Conservation (phyloP, 2,797 vertebrate genomes). For the Eutrigla gurnardus region DNA sequence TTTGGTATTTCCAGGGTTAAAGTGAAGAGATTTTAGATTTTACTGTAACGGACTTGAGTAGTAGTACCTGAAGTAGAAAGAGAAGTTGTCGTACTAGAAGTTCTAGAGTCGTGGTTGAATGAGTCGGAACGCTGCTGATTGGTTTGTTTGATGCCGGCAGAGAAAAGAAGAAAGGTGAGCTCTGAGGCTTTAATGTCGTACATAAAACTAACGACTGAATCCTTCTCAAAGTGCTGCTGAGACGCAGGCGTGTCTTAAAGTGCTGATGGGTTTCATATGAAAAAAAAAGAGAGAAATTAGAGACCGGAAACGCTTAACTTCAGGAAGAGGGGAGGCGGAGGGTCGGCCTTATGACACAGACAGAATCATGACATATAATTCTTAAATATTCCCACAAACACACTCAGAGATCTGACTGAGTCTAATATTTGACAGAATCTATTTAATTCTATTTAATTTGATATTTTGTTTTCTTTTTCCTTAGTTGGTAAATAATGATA, state of each 20-base stretch:
- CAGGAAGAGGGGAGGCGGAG: neutral
- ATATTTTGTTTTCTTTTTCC: too few relatives aligned
- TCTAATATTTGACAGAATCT: neutral
- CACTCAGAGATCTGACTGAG: slow-evolving; percentile 3
- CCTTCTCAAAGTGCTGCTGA: neutral
- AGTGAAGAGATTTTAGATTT: neutral
- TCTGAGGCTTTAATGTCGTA: neutral
- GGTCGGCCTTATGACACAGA: too few relatives aligned
- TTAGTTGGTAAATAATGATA: neutral
- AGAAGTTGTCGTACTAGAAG: neutral
- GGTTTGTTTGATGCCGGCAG: too few relatives aligned
- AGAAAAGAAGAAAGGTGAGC: too few relatives aligned
- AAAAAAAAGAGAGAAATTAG: neutral
- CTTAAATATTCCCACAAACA: neutral
- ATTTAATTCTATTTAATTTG: too few relatives aligned
- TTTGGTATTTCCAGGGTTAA: too few relatives aligned
- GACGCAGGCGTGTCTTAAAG: too few relatives aligned
- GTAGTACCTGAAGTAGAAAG: neutral
- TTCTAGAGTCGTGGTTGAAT: neutral
- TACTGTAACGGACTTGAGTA: neutral
- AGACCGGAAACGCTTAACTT: neutral
- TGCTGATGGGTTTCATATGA: neutral
- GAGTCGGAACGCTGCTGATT: too few relatives aligned
- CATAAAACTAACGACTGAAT: neutral
- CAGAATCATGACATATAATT: neutral